Evolutionary conservation across 2,888 invertebrate genomes (phyloP).

Genomic region (Allygus modestus): DNA sequence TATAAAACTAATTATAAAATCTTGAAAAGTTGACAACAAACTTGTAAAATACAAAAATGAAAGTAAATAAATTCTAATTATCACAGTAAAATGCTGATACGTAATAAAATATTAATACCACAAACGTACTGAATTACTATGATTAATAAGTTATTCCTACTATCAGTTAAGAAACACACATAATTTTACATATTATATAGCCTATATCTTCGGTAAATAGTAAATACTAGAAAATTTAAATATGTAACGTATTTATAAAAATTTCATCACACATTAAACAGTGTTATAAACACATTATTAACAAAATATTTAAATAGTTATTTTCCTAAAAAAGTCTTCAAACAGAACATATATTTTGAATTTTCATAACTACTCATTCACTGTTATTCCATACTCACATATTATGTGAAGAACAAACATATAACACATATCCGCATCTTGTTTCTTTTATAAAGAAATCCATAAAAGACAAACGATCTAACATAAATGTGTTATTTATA

Average conservation of each 20-base stretch:
- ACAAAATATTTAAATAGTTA: background rate
- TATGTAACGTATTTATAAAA: conserved; percentile 1
- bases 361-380: background rate
- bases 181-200: background rate
- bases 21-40: background rate
- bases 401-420: too few relatives aligned
- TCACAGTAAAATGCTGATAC: conserved; percentile 1
- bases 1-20: background rate
- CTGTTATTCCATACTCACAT: too few relatives aligned
- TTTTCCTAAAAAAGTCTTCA: background rate
- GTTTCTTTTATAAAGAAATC: too few relatives aligned
- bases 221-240: conserved; percentile 17
- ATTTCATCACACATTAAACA: background rate
- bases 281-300: background rate
- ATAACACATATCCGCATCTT: too few relatives aligned
- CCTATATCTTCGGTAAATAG: background rate
- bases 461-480: too few relatives aligned
- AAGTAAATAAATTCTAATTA: background rate
- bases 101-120: background rate
- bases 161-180: background rate
- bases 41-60: background rate
- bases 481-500: too few relatives aligned
- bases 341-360: background rate
- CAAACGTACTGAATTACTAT: background rate
- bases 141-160: background rate